Base-by-base conservation (phyloP, 2,888 invertebrate genomes). In the Agrotis ipsilon region DNA sequence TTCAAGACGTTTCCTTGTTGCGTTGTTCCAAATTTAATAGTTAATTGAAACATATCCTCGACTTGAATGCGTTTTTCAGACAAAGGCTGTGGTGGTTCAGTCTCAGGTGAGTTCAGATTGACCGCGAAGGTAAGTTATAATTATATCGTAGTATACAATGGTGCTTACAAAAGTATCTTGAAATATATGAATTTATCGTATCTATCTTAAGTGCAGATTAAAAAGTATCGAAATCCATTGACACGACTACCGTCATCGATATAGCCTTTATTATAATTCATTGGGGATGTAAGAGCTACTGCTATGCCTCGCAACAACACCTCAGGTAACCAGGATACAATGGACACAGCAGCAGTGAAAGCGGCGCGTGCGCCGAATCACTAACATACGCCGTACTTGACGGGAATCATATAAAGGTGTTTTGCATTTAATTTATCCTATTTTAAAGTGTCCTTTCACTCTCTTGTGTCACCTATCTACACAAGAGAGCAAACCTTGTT, bases 381-480 rank as follows among this genome's bases (percentile, higher is more conserved):
- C 89, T 88, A 93, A 92, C 87, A 85, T 83, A 59, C 77, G 71
- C 80, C 82, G 87, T 91, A 93, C 95, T 93, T 90, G 95, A 91
- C 91, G 87, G 93, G 95, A 95, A 95, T 95, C 90, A 87, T 87
- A 90, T 89, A 90, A 88, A 88, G 90, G 88, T 82, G 89, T 89
- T 95, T 94, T 92, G 92, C 93, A 94, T 95, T 89, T 92, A 90
- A 93, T 94, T 94, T 93, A 88, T 87, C 90, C 89, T 92, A 89
- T 92, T 92, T 90, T 84, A 81, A 87, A 88, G 63, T 85, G 86
- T 92, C 93, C 94, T 95, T 95, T 95, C 95, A 95, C 95, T 95
- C 66, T 72, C 3, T 27, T 14, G 46, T 46, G 43, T 39, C 39
- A 39, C 39, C 39, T 39, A 2, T 39, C 39, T 39, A 39, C 11